A percentile compares a stretch with the other conserved stretches of the same genome.
phyloP scores from a whole-genome alignment of 2,888 invertebrate species.

The Oscheius sp. region DNA sequence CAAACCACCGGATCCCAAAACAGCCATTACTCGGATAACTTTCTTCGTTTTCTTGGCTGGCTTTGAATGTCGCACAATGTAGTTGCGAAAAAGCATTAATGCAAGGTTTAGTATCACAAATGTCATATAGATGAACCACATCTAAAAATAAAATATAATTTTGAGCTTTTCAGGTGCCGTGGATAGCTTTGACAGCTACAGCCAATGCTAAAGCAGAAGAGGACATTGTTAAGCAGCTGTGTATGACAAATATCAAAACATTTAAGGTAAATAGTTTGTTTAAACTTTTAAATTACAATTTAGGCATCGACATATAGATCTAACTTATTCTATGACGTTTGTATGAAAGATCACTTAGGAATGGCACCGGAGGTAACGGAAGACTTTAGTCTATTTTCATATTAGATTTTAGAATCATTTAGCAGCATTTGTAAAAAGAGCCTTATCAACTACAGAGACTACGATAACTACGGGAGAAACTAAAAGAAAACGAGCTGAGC shows the following conservation, averaged over 20 bases:
- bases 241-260: conserved; percentile 76
- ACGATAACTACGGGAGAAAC: background rate
- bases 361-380: conserved; percentile 54
- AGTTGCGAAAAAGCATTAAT: background rate
- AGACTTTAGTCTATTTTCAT: too few relatives aligned
- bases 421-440: conserved; percentile 72
- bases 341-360: conserved; percentile 82
- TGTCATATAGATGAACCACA: background rate
- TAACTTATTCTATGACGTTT: conserved; percentile 93
- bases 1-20: conserved; percentile 20
- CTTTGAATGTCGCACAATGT: background rate
- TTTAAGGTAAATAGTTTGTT: conserved; percentile 32
- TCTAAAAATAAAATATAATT: background rate
- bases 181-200: conserved; percentile 88
- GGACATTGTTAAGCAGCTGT: conserved; percentile 83
- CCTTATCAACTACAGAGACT: conserved; percentile 32
- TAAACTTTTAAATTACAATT: background rate
- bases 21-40: background rate
- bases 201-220: conserved; percentile 83
- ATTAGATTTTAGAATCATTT: conserved; percentile 72
- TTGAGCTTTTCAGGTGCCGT: conserved; percentile 45
- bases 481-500: conserved; percentile 23
- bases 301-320: conserved; percentile 84
- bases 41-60: background rate
- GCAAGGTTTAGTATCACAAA: background rate